phyloP scores from a whole-genome alignment of 2,113 vertebrate species.

The Butorides virescens region DNA sequence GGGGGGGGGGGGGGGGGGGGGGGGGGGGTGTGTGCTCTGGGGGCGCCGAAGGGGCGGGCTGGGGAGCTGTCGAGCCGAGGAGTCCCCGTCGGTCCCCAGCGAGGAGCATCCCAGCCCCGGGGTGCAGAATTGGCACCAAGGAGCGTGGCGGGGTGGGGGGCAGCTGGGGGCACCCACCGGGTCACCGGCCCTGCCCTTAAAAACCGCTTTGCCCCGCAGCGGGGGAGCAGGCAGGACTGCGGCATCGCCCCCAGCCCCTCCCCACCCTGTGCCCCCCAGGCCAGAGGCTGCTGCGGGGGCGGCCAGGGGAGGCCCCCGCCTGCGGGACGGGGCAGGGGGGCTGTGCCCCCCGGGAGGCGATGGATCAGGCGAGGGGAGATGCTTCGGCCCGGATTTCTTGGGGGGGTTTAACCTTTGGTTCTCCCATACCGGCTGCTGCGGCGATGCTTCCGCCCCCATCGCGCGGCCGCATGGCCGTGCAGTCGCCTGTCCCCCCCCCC shows the following conservation, averaged over 20 bases:
- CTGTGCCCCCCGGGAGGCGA: background rate
- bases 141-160: rapidly evolving
- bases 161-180: rapidly evolving
- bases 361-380: rapidly evolving
- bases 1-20: too few relatives aligned
- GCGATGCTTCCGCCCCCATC: background rate
- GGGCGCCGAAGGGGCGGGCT: too few relatives aligned
- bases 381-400: background rate
- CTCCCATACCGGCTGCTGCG: background rate
- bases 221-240: background rate
- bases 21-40: too few relatives aligned
- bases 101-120: background rate
- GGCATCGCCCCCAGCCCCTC: background rate
- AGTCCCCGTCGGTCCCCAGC: rapidly evolving
- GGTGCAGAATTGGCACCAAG: rapidly evolving
- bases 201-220: background rate
- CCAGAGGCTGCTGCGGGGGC: too few relatives aligned
- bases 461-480: rapidly evolving
- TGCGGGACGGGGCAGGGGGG: too few relatives aligned
- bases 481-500: background rate
- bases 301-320: too few relatives aligned
- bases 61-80: too few relatives aligned
- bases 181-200: background rate
- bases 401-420: background rate
- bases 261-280: background rate